Evolutionary conservation across 2,797 vertebrate species (phyloP).

Genomic region (Megalops cyprinoides): DNA sequence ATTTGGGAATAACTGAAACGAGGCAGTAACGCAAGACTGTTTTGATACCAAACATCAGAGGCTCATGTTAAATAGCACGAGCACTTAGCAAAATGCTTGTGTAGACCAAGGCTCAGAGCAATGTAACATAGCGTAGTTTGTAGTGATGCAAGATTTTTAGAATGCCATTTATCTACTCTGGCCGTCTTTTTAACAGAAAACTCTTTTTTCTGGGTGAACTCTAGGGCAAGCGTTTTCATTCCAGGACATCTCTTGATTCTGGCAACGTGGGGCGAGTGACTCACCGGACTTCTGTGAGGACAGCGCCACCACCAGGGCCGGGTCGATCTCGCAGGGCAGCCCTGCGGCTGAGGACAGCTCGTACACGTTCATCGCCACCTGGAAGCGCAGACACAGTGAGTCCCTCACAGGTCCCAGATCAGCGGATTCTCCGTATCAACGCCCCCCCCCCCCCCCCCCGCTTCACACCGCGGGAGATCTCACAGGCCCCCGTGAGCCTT

Average conservation of each 20-base stretch:
- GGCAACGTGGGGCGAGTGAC: too few relatives aligned
- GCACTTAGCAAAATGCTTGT: too few relatives aligned
- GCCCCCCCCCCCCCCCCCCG: too few relatives aligned
- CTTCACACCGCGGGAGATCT: too few relatives aligned
- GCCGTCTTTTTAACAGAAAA: too few relatives aligned
- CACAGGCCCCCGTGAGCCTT: conserved; percentile 30
- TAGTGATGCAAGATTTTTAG: too few relatives aligned
- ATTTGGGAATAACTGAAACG: conserved; percentile 39
- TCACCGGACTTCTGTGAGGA: conserved; percentile 97
- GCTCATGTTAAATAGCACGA: conserved; percentile 35
- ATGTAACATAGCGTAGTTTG: too few relatives aligned
- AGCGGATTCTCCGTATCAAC: too few relatives aligned
- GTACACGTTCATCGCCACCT: conserved; percentile 99
- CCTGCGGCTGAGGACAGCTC: conserved; percentile 96
- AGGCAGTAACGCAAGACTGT: conserved; percentile 35
- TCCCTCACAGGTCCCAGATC: background rate
- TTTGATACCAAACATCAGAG: conserved; percentile 48
- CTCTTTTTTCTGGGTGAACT: background rate
- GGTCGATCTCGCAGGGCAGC: conserved; percentile 95
- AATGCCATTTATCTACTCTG: too few relatives aligned
- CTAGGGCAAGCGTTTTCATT: too few relatives aligned
- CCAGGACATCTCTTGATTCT: too few relatives aligned
- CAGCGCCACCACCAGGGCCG: conserved; percentile 92
- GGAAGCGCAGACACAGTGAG: background rate
- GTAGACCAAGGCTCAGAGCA: too few relatives aligned